Conservation (phyloP, 2,113 vertebrate genomes). For the Pardalotus punctatus region DNA sequence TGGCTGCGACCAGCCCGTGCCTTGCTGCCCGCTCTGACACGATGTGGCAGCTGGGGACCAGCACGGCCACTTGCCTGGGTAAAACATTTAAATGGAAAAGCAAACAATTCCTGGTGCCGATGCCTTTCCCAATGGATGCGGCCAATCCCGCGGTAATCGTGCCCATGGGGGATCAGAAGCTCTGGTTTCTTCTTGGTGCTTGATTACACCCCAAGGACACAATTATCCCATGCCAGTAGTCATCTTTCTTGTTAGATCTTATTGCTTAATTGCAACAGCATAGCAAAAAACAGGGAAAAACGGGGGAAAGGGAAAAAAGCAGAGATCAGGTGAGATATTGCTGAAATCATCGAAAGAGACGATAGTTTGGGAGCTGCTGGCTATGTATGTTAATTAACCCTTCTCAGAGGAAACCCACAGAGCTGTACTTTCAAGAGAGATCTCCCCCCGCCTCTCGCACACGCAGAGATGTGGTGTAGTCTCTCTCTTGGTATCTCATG, state of each 20-base stretch:
- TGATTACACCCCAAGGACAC: slow-evolving; percentile 41
- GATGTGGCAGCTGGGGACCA: background rate
- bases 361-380: slow-evolving; percentile 36
- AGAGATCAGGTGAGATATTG: slow-evolving; percentile 14
- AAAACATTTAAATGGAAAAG: background rate
- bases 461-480: slow-evolving; percentile 7
- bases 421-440: background rate
- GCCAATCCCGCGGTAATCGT: background rate
- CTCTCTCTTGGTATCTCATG: slow-evolving; percentile 49
- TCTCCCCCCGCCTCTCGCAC: background rate
- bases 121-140: background rate
- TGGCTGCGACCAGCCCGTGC: background rate
- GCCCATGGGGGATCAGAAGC: background rate
- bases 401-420: slow-evolving; percentile 26
- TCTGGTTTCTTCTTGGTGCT: slow-evolving; percentile 28
- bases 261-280: slow-evolving; percentile 22
- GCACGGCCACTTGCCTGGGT: background rate
- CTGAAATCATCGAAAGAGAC: background rate
- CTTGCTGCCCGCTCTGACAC: background rate
- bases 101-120: background rate
- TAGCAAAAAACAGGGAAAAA: background rate
- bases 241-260: slow-evolving; percentile 25
- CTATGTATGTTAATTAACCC: slow-evolving; percentile 56
- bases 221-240: slow-evolving; percentile 40
- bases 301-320: fast-evolving